Conservation (phyloP, 2,797 vertebrate species). For the Myotis vivesi region DNA sequence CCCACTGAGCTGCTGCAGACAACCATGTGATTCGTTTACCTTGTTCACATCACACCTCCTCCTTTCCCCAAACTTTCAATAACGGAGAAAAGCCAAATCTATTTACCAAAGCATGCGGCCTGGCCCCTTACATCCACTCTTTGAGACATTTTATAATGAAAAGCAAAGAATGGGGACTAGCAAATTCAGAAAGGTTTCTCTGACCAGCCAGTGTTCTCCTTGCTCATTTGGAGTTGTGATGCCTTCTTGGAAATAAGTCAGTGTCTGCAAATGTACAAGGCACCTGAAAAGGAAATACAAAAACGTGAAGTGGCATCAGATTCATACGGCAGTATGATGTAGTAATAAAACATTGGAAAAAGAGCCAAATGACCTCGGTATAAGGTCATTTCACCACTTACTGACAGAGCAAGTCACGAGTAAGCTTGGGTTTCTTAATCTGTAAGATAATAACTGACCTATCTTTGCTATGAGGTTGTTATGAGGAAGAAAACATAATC, state of each 20-base stretch:
- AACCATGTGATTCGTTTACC: background rate
- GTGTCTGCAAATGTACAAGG: background rate
- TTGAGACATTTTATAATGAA: background rate
- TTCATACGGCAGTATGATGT: background rate
- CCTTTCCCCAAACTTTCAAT: background rate
- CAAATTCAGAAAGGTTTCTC: background rate
- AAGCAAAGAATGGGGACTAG: background rate
- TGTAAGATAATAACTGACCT: background rate
- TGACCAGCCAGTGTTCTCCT: background rate
- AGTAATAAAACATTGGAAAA: background rate
- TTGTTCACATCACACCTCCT: background rate
- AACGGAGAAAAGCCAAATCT: background rate
- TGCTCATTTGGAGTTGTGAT: background rate
- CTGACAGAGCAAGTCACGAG: background rate
- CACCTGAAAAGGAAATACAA: background rate
- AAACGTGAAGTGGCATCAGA: background rate
- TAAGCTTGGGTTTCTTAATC: background rate
- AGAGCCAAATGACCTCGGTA: background rate
- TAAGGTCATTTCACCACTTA: background rate
- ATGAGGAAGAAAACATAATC: background rate
- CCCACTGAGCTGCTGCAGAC: background rate
- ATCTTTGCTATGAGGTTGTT: background rate
- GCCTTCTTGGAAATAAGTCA: background rate
- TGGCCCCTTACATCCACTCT: background rate
- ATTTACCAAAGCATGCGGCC: background rate